Evolutionary conservation across 2,888 invertebrate species (phyloP).

Genomic region (Drosophila fungiperda): DNA sequence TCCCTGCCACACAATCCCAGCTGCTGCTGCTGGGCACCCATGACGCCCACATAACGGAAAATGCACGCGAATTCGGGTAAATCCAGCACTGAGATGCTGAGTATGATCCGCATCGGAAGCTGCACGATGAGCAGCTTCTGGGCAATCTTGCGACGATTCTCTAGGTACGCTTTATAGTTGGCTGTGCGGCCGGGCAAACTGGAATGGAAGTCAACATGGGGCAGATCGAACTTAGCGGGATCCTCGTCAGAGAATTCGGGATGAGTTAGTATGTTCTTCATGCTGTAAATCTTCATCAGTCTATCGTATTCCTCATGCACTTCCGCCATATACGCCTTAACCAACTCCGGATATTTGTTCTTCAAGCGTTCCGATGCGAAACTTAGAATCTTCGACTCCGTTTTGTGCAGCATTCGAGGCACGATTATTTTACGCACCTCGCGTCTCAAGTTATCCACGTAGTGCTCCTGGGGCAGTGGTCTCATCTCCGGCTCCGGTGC

Average conservation of each 20-base stretch:
- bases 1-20: constrained; percentile 76
- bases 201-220: constrained; percentile 84
- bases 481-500: constrained; percentile 85
- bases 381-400: constrained; percentile 87
- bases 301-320: constrained; percentile 87
- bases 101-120: constrained; percentile 87
- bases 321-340: constrained; percentile 86
- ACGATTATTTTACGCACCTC: constrained; percentile 87
- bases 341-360: constrained; percentile 86
- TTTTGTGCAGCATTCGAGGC: constrained; percentile 87
- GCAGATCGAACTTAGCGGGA: constrained; percentile 83
- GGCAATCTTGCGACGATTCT: constrained; percentile 86
- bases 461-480: constrained; percentile 86
- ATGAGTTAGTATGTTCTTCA: constrained; percentile 88
- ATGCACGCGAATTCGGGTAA: constrained; percentile 84
- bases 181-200: constrained; percentile 88
- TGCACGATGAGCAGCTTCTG: constrained; percentile 88
- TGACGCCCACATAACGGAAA: constrained; percentile 69
- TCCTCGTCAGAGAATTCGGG: constrained; percentile 86
- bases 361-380: constrained; percentile 87
- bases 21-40: constrained; percentile 64
- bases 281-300: constrained; percentile 88
- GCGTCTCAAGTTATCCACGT: constrained; percentile 87
- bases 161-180: constrained; percentile 87
- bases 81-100: constrained; percentile 81